Evolutionary conservation across 2,113 vertebrate species (phyloP), one percentile per base, ranked within the genome.

Genomic region (Cololabis saira): DNA sequence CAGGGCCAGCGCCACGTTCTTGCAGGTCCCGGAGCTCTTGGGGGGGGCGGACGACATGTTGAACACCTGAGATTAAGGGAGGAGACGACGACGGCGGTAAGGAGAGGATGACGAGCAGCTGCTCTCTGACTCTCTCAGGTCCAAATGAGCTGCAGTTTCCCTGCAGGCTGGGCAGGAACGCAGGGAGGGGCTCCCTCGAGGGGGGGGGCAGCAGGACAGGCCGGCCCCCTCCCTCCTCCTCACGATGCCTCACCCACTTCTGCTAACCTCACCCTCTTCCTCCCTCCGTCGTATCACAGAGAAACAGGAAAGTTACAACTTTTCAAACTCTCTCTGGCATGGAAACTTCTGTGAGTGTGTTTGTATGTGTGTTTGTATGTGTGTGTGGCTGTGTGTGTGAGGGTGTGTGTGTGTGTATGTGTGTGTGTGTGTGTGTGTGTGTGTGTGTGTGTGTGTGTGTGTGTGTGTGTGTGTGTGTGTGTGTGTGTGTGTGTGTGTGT

Each of bases 1-100:
- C 19, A 81, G 16, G 18, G 12, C 70, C 2, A 92, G 49, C 18
- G 82, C 57, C 24, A 81, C 44, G 0, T 79, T 85, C 63, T 73
- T 65, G 0, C 51, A 63, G 1, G 1, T 88, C 43, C 80, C 48
- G 10, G 88, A 87, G 1, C 76, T 84, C 40, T 77, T 89, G 11
- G 90, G 74, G 49, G 80, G 12, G 54, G 12, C 52, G 0, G 83
- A 50, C 91, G 83, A 50, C 91, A 92, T 92, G 42, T 18, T 41
- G 37, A 14, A 5, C 12, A 42, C 37, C 51, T 45, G 59, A 53
- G 33, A 30, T 33, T 13, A 59, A 24, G 5, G 45, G 45, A 2
- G 47, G 11, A 52, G 64, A 17, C 1, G 30, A 12, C 7, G 30
- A 49, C 13, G n/a, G 49, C 2, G 21, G n/a, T n/a, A 63, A 0